Base-by-base conservation (phyloP, 2,797 vertebrate species). In the Argya squamiceps region DNA sequence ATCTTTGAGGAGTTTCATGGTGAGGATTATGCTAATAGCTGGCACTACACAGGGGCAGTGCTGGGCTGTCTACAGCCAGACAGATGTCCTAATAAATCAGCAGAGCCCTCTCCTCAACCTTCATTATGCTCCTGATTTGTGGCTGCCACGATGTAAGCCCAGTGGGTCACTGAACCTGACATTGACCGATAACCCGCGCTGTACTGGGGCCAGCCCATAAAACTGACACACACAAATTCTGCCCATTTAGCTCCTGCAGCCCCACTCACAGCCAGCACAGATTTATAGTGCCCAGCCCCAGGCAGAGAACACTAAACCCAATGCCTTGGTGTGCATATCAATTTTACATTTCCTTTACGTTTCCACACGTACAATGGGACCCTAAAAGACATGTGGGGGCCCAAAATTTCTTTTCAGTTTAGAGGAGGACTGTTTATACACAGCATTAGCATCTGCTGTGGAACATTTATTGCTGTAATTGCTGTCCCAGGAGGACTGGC, bases 71-170 rank as follows among this genome's bases (percentile, higher is more conserved):
- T 90, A 7, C 60, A 97, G 84, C 86, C 96, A 97, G 97, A 95
- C 96, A 97, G 95, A 97, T 93, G 84, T 97, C 92, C 93, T 39
- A 90, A 87, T 97, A 97, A 97, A 97, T 97, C 93, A 97, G 83
- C 90, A 65, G 55, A 88, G 78, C 91, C 71, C 84, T 88, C 92
- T 97, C 85, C 95, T 95, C 94, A 96, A 94, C 95, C 91, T 97
- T 94, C 95, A 97, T 96, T 94, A 94, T 85, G 58, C 32, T 67
- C 77, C 47, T 97, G 96, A 97, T 97, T 97, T 97, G 93, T 97
- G 97, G 15, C 65, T 96, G 77, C 88, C 97, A 46, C 7, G 68
- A 13, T 91, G 93, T 87, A 97, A 95, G 73, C 53, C 41, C 84
- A 55, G 68, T 79, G 79, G 81, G 92, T 96, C 96, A 80, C 46